These are phyloP conservation scores for Xiphorhynchus elegans DNA, from an alignment of 2,113 vertebrate genomes.

Conservation along the genomic window DNA sequence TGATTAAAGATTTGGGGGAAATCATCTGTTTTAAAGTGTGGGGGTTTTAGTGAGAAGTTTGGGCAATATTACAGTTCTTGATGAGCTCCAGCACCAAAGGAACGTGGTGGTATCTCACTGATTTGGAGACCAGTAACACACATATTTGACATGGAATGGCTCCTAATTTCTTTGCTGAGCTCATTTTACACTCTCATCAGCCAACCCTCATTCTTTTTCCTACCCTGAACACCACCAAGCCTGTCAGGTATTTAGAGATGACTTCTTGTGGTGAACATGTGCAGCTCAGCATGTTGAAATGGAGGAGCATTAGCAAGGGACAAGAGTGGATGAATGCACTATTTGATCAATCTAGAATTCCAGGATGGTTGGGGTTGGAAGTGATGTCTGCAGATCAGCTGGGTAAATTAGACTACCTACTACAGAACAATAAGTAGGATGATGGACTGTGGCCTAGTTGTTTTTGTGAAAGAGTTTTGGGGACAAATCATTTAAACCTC, in stretches of 20 bases:
- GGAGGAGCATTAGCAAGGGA: neutral
- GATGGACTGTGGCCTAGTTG: neutral
- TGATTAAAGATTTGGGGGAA: constrained; percentile 51
- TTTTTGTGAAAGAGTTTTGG: neutral
- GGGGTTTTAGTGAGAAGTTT: neutral
- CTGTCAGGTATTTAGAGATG: too few relatives aligned
- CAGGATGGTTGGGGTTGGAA: neutral
- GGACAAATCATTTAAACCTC: neutral
- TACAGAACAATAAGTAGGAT: neutral
- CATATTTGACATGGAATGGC: rapidly evolving
- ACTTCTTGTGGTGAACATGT: neutral
- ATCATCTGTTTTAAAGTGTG: neutral
- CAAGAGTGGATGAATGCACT: neutral
- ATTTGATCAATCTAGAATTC: neutral
- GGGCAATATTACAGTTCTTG: neutral
- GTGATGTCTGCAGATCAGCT: neutral
- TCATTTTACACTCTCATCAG: rapidly evolving
- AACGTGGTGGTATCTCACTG: neutral
- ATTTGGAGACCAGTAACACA: rapidly evolving
- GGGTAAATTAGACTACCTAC: neutral
- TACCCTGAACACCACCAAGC: neutral
- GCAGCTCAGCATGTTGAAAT: neutral
- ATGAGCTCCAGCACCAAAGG: neutral
- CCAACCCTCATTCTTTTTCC: neutral
- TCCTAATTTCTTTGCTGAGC: neutral